Evolutionary conservation across 1,140 invertebrate genomes (phyloP).

Genomic region (Dreissena polymorpha): DNA sequence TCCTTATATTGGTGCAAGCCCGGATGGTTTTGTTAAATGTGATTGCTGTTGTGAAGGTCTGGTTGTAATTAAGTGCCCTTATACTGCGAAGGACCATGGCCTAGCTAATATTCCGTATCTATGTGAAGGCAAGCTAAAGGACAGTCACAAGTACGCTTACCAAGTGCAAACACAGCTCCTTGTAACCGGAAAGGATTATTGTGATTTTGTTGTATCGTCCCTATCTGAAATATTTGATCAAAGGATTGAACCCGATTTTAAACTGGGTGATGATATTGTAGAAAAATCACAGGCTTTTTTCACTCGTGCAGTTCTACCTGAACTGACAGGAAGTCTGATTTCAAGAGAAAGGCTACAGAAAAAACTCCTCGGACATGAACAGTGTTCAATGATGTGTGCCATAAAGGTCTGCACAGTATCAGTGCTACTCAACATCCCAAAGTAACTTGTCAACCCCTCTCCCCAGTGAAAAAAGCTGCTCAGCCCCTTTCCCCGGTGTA

Average conservation of each 20-base stretch:
- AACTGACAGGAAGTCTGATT: too few species aligned
- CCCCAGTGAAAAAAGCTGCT: background rate
- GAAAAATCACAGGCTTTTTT: too few species aligned
- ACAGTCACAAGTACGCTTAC: slow-evolving; percentile 41
- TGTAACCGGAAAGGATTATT: slow-evolving; percentile 32
- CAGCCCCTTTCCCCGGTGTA: background rate
- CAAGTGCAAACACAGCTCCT: slow-evolving; percentile 57
- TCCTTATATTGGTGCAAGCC: slow-evolving; percentile 56
- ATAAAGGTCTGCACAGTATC: slow-evolving; percentile 36
- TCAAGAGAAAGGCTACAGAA: too few species aligned
- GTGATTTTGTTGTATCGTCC: slow-evolving; percentile 60
- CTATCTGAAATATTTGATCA: slow-evolving; percentile 3
- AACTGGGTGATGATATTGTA: too few species aligned
- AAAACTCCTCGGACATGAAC: background rate
- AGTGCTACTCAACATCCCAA: background rate
- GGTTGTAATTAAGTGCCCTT: slow-evolving; percentile 58
- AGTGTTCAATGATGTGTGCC: background rate
- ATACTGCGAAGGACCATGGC: slow-evolving; percentile 41
- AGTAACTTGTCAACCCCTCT: background rate
- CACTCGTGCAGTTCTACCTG: too few species aligned
- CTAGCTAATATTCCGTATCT: background rate
- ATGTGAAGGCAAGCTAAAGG: slow-evolving; percentile 6
- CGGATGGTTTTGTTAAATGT: slow-evolving; percentile 48
- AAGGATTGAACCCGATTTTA: too few species aligned
- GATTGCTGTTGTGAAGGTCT: slow-evolving; percentile 58